Conservation (phyloP, 1,140 invertebrate genomes). For the Tribolium madens region DNA sequence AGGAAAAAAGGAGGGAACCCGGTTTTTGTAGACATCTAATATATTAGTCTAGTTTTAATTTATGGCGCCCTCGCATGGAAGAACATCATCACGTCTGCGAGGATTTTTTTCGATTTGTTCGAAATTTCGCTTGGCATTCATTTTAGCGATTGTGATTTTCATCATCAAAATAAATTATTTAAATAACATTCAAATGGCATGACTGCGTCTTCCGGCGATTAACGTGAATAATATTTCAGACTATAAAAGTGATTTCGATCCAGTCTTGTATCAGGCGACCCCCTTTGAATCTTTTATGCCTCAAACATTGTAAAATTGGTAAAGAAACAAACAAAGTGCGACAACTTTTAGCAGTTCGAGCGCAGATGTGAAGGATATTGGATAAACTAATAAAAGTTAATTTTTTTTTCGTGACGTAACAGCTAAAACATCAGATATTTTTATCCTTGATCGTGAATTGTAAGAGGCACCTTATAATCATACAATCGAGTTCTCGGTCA, state of each 20-base stretch:
- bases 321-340: neutral
- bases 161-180: slow-evolving; percentile 27
- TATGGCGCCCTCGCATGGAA: neutral
- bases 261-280: neutral
- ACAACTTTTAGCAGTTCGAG: neutral
- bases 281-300: neutral
- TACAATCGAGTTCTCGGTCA: slow-evolving; percentile 23
- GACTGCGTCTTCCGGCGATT: slow-evolving; percentile 28
- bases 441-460: slow-evolving; percentile 36
- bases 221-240: slow-evolving; percentile 26
- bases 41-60: slow-evolving; percentile 8
- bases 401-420: slow-evolving; percentile 32
- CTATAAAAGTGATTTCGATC: neutral
- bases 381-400: slow-evolving; percentile 36
- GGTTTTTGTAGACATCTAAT: slow-evolving; percentile 6
- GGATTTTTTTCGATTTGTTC: neutral
- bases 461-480: slow-evolving; percentile 17
- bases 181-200: slow-evolving; percentile 32
- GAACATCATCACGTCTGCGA: neutral
- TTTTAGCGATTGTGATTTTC: slow-evolving; percentile 7
- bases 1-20: slow-evolving; percentile 23
- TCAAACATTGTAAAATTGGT: neutral
- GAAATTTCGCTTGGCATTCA: neutral
- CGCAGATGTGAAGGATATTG: slow-evolving; percentile 19
- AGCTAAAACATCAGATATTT: slow-evolving; percentile 12